Conservation (phyloP, 2,888 invertebrate species). For the Dicycla oo region DNA sequence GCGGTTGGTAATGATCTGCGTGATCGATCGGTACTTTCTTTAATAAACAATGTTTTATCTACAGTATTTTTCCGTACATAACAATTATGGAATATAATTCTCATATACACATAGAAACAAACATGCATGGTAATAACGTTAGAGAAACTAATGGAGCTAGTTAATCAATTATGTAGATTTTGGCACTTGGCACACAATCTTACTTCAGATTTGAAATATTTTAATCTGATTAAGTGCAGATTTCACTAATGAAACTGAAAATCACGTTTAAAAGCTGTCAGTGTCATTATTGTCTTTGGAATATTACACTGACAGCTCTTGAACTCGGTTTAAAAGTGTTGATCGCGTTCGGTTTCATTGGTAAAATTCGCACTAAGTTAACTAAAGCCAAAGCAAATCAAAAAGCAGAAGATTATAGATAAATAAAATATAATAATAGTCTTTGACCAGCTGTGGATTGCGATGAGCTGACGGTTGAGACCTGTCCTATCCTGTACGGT, state of each 20-base stretch:
- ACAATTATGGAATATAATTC: conserved; percentile 16
- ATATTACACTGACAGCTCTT: too few relatives aligned
- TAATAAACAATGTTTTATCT: conserved; percentile 41
- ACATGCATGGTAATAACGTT: conserved; percentile 6
- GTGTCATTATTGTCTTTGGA: too few relatives aligned
- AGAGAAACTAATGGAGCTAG: background rate
- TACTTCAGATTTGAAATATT: background rate
- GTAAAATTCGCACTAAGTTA: too few relatives aligned
- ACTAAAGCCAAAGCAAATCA: too few relatives aligned
- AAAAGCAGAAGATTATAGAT: too few relatives aligned
- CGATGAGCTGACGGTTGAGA: background rate
- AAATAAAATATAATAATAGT: background rate
- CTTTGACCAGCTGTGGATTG: background rate
- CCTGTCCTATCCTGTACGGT: conserved; percentile 7
- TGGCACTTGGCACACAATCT: background rate
- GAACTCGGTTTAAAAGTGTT: too few relatives aligned
- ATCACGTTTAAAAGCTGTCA: too few relatives aligned
- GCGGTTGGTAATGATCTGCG: conserved; percentile 32
- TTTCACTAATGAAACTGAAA: too few relatives aligned
- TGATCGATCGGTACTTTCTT: conserved; percentile 52
- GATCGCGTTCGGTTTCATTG: too few relatives aligned
- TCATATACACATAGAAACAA: conserved; percentile 10
- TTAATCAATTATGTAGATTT: background rate
- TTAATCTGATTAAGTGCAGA: background rate
- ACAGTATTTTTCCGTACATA: conserved; percentile 5